Conservation (phyloP, 2,888 invertebrate genomes). For the Oscheius onirici region DNA sequence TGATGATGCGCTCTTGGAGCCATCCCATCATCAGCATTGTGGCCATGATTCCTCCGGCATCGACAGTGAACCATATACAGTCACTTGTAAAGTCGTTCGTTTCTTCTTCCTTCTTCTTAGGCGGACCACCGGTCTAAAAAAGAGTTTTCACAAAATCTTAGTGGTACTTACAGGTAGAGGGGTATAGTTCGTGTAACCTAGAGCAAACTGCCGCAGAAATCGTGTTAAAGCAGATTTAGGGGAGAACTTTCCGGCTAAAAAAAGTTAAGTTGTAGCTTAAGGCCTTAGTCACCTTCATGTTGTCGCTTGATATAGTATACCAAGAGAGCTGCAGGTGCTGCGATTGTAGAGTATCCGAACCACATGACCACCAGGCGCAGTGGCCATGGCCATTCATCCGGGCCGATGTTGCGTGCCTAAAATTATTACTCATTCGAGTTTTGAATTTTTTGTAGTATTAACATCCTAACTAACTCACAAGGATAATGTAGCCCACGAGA, state of each 20-base stretch:
- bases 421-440: neutral
- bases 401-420: constrained; percentile 43
- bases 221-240: constrained; percentile 24
- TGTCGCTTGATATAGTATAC: constrained; percentile 53
- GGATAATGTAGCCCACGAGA: neutral
- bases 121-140: neutral
- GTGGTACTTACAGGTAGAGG: neutral
- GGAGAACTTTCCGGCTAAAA: constrained; percentile 12
- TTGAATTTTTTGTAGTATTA: too few species aligned
- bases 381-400: constrained; percentile 62
- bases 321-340: constrained; percentile 56
- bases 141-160: neutral
- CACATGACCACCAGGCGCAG: constrained; percentile 61
- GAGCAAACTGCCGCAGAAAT: constrained; percentile 54
- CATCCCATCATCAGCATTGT: constrained; percentile 88
- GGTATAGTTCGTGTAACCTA: constrained; percentile 42
- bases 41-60: constrained; percentile 81
- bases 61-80: constrained; percentile 77
- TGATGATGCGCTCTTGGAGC: constrained; percentile 98
- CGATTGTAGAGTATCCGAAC: constrained; percentile 63
- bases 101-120: constrained; percentile 17
- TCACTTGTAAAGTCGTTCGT: constrained; percentile 34
- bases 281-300: constrained; percentile 36
- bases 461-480: constrained; percentile 12
- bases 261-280: neutral